These are phyloP conservation scores for Aplidium turbinatum DNA, from an alignment of 23 tunicate species.

Conservation along the genomic window DNA sequence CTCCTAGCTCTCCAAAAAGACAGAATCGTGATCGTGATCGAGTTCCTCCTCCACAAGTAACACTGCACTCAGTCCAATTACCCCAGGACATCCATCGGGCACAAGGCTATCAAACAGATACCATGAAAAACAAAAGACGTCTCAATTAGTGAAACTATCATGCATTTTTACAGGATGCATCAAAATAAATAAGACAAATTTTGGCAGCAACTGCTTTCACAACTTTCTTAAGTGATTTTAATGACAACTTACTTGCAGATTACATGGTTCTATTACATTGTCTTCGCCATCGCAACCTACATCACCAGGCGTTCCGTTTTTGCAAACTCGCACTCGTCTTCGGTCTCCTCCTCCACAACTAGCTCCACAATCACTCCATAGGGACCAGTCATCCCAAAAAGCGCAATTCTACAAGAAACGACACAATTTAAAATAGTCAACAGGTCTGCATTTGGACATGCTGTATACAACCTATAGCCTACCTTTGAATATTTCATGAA, in stretches of 20 bases:
- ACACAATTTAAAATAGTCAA: too few relatives aligned
- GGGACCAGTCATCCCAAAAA: conserved; percentile 51
- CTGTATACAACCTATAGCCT: too few relatives aligned
- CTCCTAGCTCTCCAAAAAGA: conserved; percentile 61
- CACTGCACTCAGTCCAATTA: conserved; percentile 58
- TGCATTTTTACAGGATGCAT: not conserved
- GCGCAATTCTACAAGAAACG: conserved; percentile 70
- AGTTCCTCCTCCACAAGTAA: conserved; percentile 64
- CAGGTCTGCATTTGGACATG: too few relatives aligned
- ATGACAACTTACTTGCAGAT: conserved; percentile 31
- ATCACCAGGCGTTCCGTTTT: conserved; percentile 46
- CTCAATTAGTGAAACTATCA: too few relatives aligned
- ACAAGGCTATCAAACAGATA: too few relatives aligned
- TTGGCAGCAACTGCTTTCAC: not conserved
- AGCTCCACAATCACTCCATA: conserved; percentile 55
- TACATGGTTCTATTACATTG: conserved; percentile 12
- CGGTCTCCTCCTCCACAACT: conserved; percentile 76
- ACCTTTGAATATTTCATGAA: too few relatives aligned
- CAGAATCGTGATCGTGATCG: conserved; percentile 53
- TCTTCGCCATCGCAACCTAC: conserved; percentile 55
- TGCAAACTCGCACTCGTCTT: conserved; percentile 42
- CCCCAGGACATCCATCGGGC: conserved; percentile 58
- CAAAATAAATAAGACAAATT: not conserved
- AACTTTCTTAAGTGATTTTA: not conserved
- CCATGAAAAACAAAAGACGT: too few relatives aligned